phyloP scores from a whole-genome alignment of 2,113 vertebrate genomes.

The Ornithorhynchus anatinus region DNA sequence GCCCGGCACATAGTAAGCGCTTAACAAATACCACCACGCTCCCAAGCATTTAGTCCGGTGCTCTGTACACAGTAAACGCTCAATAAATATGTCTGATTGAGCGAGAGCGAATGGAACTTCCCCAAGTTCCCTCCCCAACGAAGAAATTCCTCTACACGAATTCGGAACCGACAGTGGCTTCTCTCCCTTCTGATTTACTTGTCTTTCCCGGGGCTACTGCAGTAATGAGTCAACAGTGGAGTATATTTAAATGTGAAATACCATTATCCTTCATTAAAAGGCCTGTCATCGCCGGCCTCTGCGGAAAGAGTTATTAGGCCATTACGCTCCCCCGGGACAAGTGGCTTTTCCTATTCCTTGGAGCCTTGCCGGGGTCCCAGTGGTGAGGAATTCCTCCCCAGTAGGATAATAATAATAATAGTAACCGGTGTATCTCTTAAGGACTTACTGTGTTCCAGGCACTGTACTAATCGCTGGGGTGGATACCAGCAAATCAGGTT shows the following conservation, averaged over 20 bases:
- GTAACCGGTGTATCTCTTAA: too few relatives aligned
- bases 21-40: too few relatives aligned
- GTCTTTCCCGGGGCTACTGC: background rate
- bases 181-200: background rate
- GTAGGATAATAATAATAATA: background rate
- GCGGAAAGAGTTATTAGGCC: background rate
- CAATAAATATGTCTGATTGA: too few relatives aligned
- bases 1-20: too few relatives aligned
- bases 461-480: too few relatives aligned
- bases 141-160: too few relatives aligned
- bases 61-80: too few relatives aligned
- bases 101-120: too few relatives aligned
- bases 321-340: background rate
- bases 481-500: too few relatives aligned
- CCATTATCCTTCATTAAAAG: conserved; percentile 31
- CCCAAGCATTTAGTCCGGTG: too few relatives aligned
- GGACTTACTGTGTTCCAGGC: too few relatives aligned
- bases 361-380: background rate
- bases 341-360: fast-evolving
- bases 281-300: background rate
- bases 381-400: background rate
- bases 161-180: background rate
- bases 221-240: conserved; percentile 11
- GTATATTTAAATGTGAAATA: conserved; percentile 29
- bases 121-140: too few relatives aligned